phyloP scores from a whole-genome alignment of 2,888 invertebrate species.

The Tetramorium bicarinatum region DNA sequence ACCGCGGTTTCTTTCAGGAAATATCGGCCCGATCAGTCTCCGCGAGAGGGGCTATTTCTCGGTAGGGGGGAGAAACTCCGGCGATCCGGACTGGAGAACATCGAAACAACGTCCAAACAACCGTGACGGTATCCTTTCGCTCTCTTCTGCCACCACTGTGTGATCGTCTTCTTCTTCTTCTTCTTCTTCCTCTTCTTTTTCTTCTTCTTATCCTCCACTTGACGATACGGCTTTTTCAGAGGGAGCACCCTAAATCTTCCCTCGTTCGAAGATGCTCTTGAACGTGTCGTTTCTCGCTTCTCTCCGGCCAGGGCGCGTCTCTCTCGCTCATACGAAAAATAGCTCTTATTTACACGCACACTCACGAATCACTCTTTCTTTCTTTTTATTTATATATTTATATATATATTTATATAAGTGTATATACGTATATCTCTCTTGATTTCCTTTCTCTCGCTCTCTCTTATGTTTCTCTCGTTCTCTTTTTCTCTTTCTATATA shows the following conservation, averaged over 20 bases:
- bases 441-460: conserved; percentile 53
- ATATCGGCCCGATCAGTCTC: conserved; percentile 52
- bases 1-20: conserved; percentile 16
- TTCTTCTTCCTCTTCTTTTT: conserved; percentile 44
- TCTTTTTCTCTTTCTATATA: conserved; percentile 61
- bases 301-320: conserved; percentile 64
- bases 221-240: conserved; percentile 23
- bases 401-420: conserved; percentile 56
- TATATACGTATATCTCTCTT: conserved; percentile 4
- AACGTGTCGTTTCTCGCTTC: conserved; percentile 63
- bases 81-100: conserved; percentile 55
- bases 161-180: conserved; percentile 47
- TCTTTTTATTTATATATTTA: conserved; percentile 21
- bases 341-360: conserved; percentile 76
- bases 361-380: conserved; percentile 33
- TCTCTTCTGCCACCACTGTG: conserved; percentile 49
- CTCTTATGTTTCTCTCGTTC: conserved; percentile 54
- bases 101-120: conserved; percentile 54
- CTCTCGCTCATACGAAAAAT: conserved; percentile 83
- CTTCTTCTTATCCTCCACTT: conserved; percentile 38
- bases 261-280: conserved; percentile 62
- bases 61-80: conserved; percentile 61
- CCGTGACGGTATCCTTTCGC: conserved; percentile 56
- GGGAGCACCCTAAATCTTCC: conserved; percentile 55
- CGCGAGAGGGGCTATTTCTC: conserved; percentile 40